Percentiles rank a stretch among this genome's conserved stretches.
phyloP scores from a whole-genome alignment of 2,888 invertebrate genomes.

The Vesta saturnalis region DNA sequence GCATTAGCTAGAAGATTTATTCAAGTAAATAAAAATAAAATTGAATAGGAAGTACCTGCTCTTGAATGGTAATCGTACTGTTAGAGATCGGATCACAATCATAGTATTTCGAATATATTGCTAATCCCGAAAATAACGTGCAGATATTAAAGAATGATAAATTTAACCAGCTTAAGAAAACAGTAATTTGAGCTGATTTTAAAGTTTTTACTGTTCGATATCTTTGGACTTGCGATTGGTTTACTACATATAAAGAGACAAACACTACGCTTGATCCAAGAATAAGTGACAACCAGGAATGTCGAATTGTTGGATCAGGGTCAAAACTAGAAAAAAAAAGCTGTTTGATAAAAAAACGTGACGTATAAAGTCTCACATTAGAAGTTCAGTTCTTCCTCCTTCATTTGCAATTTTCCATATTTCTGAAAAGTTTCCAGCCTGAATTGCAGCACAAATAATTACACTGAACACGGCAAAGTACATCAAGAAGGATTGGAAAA shows the following conservation, averaged over 20 bases:
- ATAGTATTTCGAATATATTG: slow-evolving; percentile 85
- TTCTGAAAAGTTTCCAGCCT: slow-evolving; percentile 74
- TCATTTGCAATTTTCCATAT: slow-evolving; percentile 77
- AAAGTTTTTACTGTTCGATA: slow-evolving; percentile 76
- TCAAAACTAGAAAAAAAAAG: slow-evolving; percentile 74
- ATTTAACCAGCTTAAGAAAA: slow-evolving; percentile 87
- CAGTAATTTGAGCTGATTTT: slow-evolving; percentile 73
- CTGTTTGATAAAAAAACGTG: too few relatives aligned
- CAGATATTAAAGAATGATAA: slow-evolving; percentile 76
- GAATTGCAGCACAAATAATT: slow-evolving; percentile 76
- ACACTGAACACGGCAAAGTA: slow-evolving; percentile 83
- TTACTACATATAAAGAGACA: slow-evolving; percentile 84
- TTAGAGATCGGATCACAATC: slow-evolving; percentile 81
- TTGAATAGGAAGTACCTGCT: slow-evolving; percentile 67
- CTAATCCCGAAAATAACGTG: slow-evolving; percentile 77
- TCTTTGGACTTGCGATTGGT: slow-evolving; percentile 86
- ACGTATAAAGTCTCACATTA: slow-evolving; percentile 68
- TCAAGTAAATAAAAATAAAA: background rate
- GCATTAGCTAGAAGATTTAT: slow-evolving; percentile 67
- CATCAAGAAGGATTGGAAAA: slow-evolving; percentile 87
- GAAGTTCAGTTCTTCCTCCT: slow-evolving; percentile 77
- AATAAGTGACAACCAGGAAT: slow-evolving; percentile 83
- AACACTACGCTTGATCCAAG: slow-evolving; percentile 84
- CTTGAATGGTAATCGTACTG: slow-evolving; percentile 70
- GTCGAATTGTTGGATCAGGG: slow-evolving; percentile 81